Evolutionary conservation across 2,797 vertebrate genomes (phyloP), one percentile per base, ranked within the genome.

Genomic region (Dallia pectoralis): DNA sequence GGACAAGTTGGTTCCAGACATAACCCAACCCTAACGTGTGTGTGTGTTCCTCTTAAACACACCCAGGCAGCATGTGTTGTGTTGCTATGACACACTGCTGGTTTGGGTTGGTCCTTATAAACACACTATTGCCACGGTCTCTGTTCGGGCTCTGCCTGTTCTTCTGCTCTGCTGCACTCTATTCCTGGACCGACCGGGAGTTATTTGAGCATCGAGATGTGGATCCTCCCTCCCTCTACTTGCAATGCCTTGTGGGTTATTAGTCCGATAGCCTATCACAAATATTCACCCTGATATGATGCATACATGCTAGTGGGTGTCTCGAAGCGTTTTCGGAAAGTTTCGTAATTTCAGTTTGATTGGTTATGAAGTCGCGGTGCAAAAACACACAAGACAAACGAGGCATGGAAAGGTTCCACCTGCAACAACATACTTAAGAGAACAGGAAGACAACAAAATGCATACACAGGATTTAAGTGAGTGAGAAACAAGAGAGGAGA

Each of bases 51-150:
- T 53, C 49, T n/a, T 19, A 53, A 53, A n/a, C 49, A 53, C 49
- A 53, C 19, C 19, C 49, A 7, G n/a, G n/a, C 49, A 53, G 49
- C 49, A 53, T 53, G 18, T 53, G 49, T 53, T 53, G 18, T 7
- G 49, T 2, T 53, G 18, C 49, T 53, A 53, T 53, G 49, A 18
- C 49, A 18, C 81, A 80, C 85, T 88, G 83, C 89, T 88, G 91
- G 87, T 91, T 88, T 91, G 85, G 85, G 80, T 92, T 89, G 64
- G 85, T 82, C 85, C 87, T 87, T 88, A 80, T 89, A 88, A 90
- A 90, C 85, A 89, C 87, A 90, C 78, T 81, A 88, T 91, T 91
- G 89, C 66, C 65, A 51, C 71, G 51, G 30, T 49, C 67, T 30
- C 4, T 12, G 6, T 22, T 53, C 18, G 4, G 49, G 19, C 19